A percentile compares a stretch with the other conserved stretches of the same genome.
phyloP scores from a whole-genome alignment of 1,140 invertebrate species.

The Drosophila sulfurigaster region DNA sequence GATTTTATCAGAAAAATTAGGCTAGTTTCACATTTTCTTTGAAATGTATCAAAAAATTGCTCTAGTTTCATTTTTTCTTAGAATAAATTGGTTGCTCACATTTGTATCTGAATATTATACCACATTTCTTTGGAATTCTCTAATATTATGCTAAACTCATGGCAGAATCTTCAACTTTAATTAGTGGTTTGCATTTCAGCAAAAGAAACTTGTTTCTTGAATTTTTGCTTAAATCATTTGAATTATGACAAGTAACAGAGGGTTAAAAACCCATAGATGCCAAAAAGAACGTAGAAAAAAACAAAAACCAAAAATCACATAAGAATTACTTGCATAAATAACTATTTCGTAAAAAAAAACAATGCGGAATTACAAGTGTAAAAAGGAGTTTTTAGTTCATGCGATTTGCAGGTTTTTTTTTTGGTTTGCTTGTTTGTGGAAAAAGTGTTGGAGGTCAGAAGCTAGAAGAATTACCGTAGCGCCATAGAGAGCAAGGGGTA shows the following conservation, averaged over 20 bases:
- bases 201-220: background rate
- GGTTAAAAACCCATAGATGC: background rate
- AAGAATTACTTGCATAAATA: conserved; percentile 6
- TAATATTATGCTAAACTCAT: no score
- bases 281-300: background rate
- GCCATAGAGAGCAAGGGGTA: background rate
- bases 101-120: no score
- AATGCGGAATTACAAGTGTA: background rate
- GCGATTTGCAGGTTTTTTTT: conserved; percentile 3
- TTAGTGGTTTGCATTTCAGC: background rate
- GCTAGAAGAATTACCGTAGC: conserved; percentile 15
- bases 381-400: background rate
- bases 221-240: background rate
- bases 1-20: no score
- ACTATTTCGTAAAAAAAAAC: background rate
- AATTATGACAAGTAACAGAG: background rate
- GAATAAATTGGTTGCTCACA: no score
- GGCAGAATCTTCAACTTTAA: background rate
- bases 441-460: conserved; percentile 17
- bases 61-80: no score
- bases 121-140: no score
- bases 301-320: conserved; percentile 4
- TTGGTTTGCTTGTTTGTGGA: background rate
- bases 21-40: no score
- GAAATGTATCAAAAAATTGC: no score